Conservation (phyloP, 2,113 vertebrate genomes). For the Tupaia chinensis region DNA sequence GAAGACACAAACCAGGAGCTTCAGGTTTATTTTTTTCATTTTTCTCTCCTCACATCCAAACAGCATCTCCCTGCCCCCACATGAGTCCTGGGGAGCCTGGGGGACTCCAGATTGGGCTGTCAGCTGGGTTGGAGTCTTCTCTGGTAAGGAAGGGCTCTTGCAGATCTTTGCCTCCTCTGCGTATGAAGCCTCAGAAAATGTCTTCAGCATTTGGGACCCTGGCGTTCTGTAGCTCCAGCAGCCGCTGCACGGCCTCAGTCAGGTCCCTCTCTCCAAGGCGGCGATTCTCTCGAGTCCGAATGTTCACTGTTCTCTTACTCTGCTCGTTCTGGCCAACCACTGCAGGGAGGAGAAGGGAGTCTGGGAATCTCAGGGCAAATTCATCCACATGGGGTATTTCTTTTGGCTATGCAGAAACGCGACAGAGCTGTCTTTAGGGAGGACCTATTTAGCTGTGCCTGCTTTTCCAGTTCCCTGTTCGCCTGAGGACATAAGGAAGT, state of each 20-base stretch:
- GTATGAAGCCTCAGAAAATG: slow-evolving; percentile 82
- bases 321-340: slow-evolving; percentile 92
- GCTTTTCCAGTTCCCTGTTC: not conserved
- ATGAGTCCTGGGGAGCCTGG: not conserved
- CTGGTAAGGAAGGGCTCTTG: not conserved
- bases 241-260: slow-evolving; percentile 85
- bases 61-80: not conserved
- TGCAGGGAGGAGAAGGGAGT: slow-evolving; percentile 53
- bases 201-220: slow-evolving; percentile 88
- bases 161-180: not conserved
- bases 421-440: not conserved
- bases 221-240: slow-evolving; percentile 86
- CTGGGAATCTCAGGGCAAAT: not conserved
- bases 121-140: not conserved
- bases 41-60: not conserved
- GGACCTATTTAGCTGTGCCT: not conserved
- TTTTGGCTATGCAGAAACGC: not conserved
- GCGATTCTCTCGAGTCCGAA: slow-evolving; percentile 88
- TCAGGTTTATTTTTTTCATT: slow-evolving; percentile 52
- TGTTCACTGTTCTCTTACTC: slow-evolving; percentile 86
- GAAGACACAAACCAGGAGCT: slow-evolving; percentile 13
- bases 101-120: not conserved
- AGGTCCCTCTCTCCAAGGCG: slow-evolving; percentile 87
- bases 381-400: not conserved
- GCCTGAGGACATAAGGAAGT: not conserved